Conservation (phyloP, 2,113 vertebrate genomes). For the Ornithorhynchus anatinus region DNA sequence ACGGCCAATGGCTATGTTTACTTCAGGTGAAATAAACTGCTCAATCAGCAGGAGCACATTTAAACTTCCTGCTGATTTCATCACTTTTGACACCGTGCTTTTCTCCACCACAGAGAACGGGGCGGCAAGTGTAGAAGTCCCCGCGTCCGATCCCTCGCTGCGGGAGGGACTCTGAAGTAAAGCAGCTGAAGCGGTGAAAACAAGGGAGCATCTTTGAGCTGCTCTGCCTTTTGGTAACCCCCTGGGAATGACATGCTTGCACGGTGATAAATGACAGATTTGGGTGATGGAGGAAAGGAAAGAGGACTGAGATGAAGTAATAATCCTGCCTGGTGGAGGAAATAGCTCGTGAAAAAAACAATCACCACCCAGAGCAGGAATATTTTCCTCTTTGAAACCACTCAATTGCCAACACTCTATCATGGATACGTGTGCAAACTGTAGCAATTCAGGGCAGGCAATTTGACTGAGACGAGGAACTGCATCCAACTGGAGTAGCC, state of each 20-base stretch:
- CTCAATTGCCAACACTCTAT: background rate
- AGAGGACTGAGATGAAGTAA: background rate
- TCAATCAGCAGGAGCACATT: background rate
- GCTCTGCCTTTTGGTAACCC: background rate
- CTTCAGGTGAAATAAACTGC: slow-evolving; percentile 25
- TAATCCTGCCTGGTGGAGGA: background rate
- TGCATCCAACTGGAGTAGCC: background rate
- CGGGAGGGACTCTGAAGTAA: slow-evolving; percentile 12
- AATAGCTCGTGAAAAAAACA: background rate
- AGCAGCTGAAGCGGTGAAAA: background rate
- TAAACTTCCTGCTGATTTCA: slow-evolving; percentile 12
- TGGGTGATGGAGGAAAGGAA: background rate
- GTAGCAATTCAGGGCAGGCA: background rate
- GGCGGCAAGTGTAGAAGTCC: slow-evolving; percentile 23
- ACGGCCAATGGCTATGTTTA: slow-evolving; percentile 29
- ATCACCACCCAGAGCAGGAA: background rate
- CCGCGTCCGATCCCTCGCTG: background rate
- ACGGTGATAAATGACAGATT: background rate
- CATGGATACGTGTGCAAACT: background rate
- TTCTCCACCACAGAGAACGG: background rate
- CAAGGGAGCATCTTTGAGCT: background rate
- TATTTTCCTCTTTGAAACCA: background rate
- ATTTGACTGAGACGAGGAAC: background rate
- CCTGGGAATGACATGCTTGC: background rate
- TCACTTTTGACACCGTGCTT: slow-evolving; percentile 18